Conservation (phyloP, 2,113 vertebrate genomes). For the Perca schrenkii region DNA sequence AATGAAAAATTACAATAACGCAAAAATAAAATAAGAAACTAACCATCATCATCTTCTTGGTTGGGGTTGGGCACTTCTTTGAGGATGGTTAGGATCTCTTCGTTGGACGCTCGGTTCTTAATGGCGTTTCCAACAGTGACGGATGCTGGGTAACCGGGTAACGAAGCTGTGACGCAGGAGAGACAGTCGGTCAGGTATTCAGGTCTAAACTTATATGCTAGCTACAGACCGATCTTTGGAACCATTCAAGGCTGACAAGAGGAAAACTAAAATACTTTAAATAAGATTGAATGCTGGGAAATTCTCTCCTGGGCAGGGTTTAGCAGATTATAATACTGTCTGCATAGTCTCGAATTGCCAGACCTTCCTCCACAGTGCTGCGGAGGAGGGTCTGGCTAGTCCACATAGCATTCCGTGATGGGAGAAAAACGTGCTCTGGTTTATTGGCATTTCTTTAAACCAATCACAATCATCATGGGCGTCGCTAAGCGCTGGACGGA, state of each 20-base stretch:
- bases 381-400: no score
- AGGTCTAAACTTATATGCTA: background rate
- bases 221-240: background rate
- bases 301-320: no score
- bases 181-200: background rate
- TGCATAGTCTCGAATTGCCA: no score
- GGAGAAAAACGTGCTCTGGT: no score
- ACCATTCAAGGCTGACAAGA: background rate
- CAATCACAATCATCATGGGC: no score
- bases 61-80: constrained; percentile 98
- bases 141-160: constrained; percentile 91
- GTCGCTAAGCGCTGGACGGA: no score
- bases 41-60: constrained; percentile 96
- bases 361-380: no score
- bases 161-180: constrained; percentile 83
- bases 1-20: background rate
- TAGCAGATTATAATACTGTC: no score
- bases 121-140: constrained; percentile 91
- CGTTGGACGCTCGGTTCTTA: constrained; percentile 95
- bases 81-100: constrained; percentile 93
- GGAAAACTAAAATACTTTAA: background rate
- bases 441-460: no score
- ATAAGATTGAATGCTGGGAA: background rate
- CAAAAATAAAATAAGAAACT: background rate
- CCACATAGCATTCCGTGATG: no score